phyloP scores from a whole-genome alignment of 2,888 invertebrate species.

The Ypsolopha sequella region DNA sequence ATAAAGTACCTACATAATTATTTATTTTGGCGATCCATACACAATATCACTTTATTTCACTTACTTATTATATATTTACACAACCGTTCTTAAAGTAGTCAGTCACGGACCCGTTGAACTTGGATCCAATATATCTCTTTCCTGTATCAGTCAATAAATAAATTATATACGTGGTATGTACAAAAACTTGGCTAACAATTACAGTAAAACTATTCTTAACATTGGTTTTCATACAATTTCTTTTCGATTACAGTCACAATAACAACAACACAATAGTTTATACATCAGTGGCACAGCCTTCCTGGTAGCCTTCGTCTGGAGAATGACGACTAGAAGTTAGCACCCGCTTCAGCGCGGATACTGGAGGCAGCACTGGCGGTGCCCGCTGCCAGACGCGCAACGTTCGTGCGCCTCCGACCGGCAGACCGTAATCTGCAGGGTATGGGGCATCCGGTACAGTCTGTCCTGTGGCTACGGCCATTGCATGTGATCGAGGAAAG shows the following conservation, averaged over 20 bases:
- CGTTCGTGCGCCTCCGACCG: constrained; percentile 79
- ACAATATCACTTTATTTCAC: constrained; percentile 62
- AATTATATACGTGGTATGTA: constrained; percentile 53
- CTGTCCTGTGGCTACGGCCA: constrained; percentile 53
- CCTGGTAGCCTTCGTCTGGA: constrained; percentile 92
- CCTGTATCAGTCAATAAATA: constrained; percentile 57
- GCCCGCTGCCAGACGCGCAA: constrained; percentile 90
- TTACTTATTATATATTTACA: constrained; percentile 45
- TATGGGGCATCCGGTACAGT: constrained; percentile 68
- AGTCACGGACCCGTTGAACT: constrained; percentile 58
- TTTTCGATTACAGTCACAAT: constrained; percentile 14
- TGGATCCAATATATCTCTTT: constrained; percentile 60
- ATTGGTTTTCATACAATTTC: constrained; percentile 42
- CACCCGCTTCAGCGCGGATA: constrained; percentile 86
- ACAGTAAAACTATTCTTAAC: constrained; percentile 35
- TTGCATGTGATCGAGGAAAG: constrained; percentile 68
- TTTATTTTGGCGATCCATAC: constrained; percentile 63
- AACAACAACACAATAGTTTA: constrained; percentile 41
- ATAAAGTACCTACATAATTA: constrained; percentile 22
- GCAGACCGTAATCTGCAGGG: constrained; percentile 84
- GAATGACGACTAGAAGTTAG: constrained; percentile 87
- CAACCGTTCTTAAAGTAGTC: constrained; percentile 59
- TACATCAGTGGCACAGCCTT: constrained; percentile 93
- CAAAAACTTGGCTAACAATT: constrained; percentile 39
- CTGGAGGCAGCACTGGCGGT: constrained; percentile 87